A percentile compares a stretch with the other conserved stretches of the same genome.
These are phyloP conservation scores for Caloenas nicobarica DNA, from an alignment of 2,113 vertebrate species.

Conservation along the genomic window DNA sequence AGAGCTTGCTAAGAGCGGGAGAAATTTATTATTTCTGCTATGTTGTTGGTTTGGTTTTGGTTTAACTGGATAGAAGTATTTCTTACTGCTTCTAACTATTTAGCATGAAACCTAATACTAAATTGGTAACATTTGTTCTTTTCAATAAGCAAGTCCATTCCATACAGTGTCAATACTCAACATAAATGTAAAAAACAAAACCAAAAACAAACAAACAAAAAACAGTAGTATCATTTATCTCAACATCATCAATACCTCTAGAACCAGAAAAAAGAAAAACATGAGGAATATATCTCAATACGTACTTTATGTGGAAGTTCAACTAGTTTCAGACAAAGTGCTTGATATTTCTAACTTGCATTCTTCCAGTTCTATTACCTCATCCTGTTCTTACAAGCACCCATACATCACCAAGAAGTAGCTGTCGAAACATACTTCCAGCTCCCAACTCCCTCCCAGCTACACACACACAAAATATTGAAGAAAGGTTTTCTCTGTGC, in stretches of 20 bases:
- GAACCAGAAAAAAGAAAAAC: neutral
- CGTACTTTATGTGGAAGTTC: neutral
- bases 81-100: neutral
- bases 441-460: neutral
- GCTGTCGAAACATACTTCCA: neutral
- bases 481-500: neutral
- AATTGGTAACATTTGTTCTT: neutral
- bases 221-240: neutral
- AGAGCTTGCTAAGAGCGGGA: neutral
- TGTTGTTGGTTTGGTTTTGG: neutral
- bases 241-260: neutral
- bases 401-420: neutral
- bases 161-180: neutral
- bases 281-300: neutral
- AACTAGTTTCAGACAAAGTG: neutral
- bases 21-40: neutral
- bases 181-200: neutral
- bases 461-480: neutral
- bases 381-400: neutral
- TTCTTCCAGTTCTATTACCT: neutral
- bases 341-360: neutral
- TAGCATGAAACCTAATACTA: neutral
- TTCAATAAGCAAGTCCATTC: neutral
- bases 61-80: neutral
- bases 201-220: no score